phyloP scores from a whole-genome alignment of 2,113 vertebrate species.

The Mandrillus leucophaeus region DNA sequence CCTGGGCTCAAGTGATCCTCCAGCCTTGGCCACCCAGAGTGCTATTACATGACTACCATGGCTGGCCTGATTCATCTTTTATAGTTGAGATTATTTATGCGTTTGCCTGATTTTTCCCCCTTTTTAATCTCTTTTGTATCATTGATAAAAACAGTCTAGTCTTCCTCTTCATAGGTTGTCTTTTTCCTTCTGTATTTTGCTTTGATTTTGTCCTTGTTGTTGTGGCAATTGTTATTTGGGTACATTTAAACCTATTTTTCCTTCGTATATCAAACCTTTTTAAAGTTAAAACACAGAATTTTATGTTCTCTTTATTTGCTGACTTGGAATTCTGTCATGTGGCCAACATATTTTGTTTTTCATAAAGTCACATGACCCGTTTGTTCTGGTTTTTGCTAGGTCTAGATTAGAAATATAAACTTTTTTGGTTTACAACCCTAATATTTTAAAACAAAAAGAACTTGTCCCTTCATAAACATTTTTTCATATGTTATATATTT shows the following conservation, averaged over 20 bases:
- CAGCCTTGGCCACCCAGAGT: too few relatives aligned
- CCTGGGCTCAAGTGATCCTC: too few relatives aligned
- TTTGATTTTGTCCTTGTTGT: background rate
- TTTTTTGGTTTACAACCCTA: background rate
- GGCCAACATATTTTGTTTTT: background rate
- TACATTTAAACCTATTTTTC: background rate
- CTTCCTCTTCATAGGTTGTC: background rate
- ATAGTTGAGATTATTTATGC: background rate
- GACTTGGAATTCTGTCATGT: background rate
- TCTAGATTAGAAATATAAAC: background rate
- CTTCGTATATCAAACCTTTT: background rate
- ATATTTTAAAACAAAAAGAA: background rate
- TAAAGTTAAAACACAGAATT: conserved; percentile 6
- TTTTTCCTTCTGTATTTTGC: background rate
- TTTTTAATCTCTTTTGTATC: background rate
- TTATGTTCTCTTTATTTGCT: conserved; percentile 17
- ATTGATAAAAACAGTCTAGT: background rate
- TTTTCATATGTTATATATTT: background rate
- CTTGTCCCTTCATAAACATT: background rate
- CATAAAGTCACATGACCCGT: background rate
- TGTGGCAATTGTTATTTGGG: background rate
- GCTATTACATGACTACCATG: too few relatives aligned
- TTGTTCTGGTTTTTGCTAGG: conserved; percentile 31
- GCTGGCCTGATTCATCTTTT: background rate
- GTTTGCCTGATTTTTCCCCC: background rate